Base-by-base conservation (phyloP, 2,888 invertebrate genomes). In the Drosophila melanosoma region DNA sequence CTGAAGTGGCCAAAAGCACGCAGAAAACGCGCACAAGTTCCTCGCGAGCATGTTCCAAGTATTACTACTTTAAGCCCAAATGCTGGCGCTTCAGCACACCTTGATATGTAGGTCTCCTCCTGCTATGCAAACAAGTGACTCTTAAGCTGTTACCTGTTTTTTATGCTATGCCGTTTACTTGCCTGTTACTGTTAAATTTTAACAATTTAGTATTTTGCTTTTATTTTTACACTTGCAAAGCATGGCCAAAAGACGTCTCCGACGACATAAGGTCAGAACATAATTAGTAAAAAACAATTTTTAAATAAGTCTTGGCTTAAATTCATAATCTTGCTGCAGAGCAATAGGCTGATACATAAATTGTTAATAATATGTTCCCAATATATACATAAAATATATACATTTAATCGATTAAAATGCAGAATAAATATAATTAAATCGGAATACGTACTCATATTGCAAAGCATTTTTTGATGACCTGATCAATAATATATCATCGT, bases 121-220 rank as follows among this genome's bases (percentile, higher is more conserved):
- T 15, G 15, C 6, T 42, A 42, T 3, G 20, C 20, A 11, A 0
- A 20, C 20, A 7, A 42, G 15, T 23, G 15, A 48, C 48, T 48
- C 23, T 15, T 2, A 4, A 48, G 23, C 3, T 7, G 26, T 63
- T 20, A 54, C 35, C 65, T 59, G 54, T 33, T 53, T 52, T 17
- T 62, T 35, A 32, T 49, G 59, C 42, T 67, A 10, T 52, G 51
- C 65, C 66, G 60, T 54, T 76, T 61, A 77, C 67, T 72, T 77
- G 88, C 80, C 85, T 82, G 88, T 76, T 85, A 84, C 87, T 87
- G 87, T 87, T 83, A 87, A 87, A 87, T 85, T 85, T 85, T 77
- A 87, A 87, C 80, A 82, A 82, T 85, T 82, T 87, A 20, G 42
- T 3, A 42, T 3, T 42, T 6, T 20, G 6, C n/a, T 6, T 20